phyloP scores from a whole-genome alignment of 2,888 invertebrate species.

The Anthrax anthrax region DNA sequence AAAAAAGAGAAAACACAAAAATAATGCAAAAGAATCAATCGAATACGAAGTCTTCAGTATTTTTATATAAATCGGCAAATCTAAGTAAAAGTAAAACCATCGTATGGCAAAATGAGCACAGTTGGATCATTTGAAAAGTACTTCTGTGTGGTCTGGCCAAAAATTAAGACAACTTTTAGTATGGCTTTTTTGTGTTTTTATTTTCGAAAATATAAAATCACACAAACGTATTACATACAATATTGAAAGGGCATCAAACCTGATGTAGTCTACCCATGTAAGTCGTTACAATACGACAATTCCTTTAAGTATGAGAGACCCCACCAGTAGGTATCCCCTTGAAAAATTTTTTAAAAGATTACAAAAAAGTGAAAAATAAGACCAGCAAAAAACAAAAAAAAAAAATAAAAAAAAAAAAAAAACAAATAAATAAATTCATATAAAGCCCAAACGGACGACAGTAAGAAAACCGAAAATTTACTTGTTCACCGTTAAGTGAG shows the following conservation, averaged over 20 bases:
- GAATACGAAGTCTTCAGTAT: no score
- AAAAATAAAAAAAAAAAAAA: no score
- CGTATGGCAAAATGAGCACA: no score
- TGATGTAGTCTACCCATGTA: slow-evolving; percentile 2
- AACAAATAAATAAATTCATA: no score
- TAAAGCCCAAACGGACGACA: slow-evolving; percentile 1
- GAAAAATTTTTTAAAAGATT: background rate
- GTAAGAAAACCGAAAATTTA: slow-evolving; percentile 7
- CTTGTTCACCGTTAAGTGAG: slow-evolving; percentile 8
- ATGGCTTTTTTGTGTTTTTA: slow-evolving; percentile 2
- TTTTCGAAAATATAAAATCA: background rate
- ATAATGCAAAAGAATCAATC: no score
- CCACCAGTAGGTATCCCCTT: background rate
- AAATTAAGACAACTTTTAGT: slow-evolving; percentile 17
- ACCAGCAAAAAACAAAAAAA: slow-evolving; percentile 3
- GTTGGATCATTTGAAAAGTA: no score
- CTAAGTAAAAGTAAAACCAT: no score
- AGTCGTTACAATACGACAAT: slow-evolving; percentile 5
- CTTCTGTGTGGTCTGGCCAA: slow-evolving; percentile 17
- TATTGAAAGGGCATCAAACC: background rate
- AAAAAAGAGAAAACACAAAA: no score
- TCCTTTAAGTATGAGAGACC: background rate
- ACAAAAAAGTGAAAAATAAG: background rate
- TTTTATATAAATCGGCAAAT: no score
- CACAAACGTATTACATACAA: slow-evolving; percentile 2